Conservation (phyloP, 2,888 invertebrate species). For the Erebia aethiops region DNA sequence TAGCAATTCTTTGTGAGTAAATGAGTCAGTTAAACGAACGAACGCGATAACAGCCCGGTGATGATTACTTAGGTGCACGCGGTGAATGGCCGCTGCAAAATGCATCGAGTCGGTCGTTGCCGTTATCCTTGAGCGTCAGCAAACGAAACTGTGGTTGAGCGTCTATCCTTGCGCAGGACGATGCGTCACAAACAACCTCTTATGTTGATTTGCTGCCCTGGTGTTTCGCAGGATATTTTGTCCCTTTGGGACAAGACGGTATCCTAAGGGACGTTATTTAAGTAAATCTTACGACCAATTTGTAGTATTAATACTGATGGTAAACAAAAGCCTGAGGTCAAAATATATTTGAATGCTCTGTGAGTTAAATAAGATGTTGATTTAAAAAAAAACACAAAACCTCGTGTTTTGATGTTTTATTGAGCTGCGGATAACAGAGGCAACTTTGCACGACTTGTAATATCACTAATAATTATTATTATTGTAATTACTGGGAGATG, state of each 20-base stretch:
- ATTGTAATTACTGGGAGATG: too few relatives aligned
- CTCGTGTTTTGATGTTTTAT: too few relatives aligned
- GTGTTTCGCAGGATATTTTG: constrained; percentile 82
- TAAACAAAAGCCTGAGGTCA: too few relatives aligned
- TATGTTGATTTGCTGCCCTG: constrained; percentile 68
- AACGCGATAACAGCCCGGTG: constrained; percentile 17
- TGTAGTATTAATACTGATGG: too few relatives aligned
- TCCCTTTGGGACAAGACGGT: constrained; percentile 79
- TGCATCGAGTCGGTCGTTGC: constrained; percentile 62
- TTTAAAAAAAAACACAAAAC: too few relatives aligned
- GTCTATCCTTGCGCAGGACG: constrained; percentile 77
- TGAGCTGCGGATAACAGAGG: too few relatives aligned
- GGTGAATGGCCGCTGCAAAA: constrained; percentile 64
- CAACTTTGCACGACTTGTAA: too few relatives aligned
- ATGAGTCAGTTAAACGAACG: constrained; percentile 3
- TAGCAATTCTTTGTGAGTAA: background rate
- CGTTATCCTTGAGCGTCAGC: constrained; percentile 71
- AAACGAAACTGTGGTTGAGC: constrained; percentile 52
- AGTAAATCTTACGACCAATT: too few relatives aligned
- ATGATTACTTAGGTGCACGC: constrained; percentile 38
- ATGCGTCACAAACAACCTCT: constrained; percentile 60
- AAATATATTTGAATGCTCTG: too few relatives aligned
- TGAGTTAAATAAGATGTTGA: too few relatives aligned
- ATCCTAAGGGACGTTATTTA: constrained; percentile 51
- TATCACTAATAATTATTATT: too few relatives aligned